phyloP scores from a whole-genome alignment of 2,113 vertebrate species.

The Pterocles burchelli region DNA sequence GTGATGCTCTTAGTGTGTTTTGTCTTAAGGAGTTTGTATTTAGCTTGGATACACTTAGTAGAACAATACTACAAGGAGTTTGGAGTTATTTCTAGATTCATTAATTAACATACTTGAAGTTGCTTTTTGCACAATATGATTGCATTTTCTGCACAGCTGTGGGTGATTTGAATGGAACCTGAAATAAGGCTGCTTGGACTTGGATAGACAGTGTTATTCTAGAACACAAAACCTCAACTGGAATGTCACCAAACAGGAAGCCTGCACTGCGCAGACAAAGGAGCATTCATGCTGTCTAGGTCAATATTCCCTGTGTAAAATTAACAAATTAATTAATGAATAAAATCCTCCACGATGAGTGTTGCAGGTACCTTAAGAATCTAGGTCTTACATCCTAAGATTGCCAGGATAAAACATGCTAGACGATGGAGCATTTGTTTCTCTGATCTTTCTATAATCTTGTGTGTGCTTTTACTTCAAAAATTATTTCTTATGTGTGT shows the following conservation, averaged over 20 bases:
- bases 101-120: background rate
- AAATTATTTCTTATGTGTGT: background rate
- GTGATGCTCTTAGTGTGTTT: background rate
- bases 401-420: background rate
- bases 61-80: background rate
- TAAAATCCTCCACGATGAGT: background rate
- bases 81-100: background rate
- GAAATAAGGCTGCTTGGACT: background rate
- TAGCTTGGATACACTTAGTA: background rate
- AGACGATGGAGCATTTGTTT: background rate
- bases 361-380: background rate
- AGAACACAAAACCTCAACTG: conserved; percentile 3
- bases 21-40: background rate
- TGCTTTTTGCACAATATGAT: background rate
- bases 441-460: background rate
- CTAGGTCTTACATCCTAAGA: background rate
- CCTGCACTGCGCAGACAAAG: background rate
- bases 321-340: background rate
- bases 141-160: background rate
- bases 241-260: conserved; percentile 17
- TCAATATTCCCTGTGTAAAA: background rate
- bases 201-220: background rate
- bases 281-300: background rate
- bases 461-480: background rate
- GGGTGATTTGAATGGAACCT: background rate